Base-by-base conservation (phyloP, 2,888 invertebrate genomes). In the Andrena hattorfiana region DNA sequence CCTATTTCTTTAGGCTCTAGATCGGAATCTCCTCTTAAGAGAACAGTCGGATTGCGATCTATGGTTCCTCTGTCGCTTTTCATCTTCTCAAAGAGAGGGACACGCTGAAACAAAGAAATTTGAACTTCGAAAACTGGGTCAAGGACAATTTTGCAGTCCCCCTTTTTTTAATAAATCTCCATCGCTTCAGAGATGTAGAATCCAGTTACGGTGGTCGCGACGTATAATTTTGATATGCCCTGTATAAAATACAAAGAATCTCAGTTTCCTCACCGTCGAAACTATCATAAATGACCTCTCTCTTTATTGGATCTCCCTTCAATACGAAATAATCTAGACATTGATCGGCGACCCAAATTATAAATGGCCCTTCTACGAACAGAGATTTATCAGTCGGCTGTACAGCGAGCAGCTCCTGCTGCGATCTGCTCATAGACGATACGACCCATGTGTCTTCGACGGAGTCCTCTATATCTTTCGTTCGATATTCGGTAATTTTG, bases 361-460 rank as follows among this genome's bases (percentile, higher is more conserved):
- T 94, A 93, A 96, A 98, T 0, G 98, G 97, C 0, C 99, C 99
- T 94, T 98, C 97, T 1, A 99, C 97, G 90, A 96, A 97, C 48
- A 99, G 93, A 0, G 96, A 97, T 87, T 95, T 95, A 87, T 95
- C 94, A 77, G 42, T 82, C 87, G 96, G 92, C 94, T 97, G 97
- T 72, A 96, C 95, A 0, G 94, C 93, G 16, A 99, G 92, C 7
- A 99, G 94, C 63, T 96, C 94, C 88, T 95, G 95, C 92, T 99
- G 99, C 0, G 94, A 94, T 8, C 95, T 95, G 94, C 98, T 97
- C 93, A 98, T 98, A 0, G 97, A 97, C 92, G 97, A 98, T 0
- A 98, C 97, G 85, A 99, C 96, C 98, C 99, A 99, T 0, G 99
- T 99, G 89, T 98, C 96, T 91, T 99, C 98, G 56, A 97, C 91